Evolutionary conservation across 2,113 vertebrate genomes (phyloP), one percentile per base, ranked within the genome.

Genomic region (Pedetes capensis): DNA sequence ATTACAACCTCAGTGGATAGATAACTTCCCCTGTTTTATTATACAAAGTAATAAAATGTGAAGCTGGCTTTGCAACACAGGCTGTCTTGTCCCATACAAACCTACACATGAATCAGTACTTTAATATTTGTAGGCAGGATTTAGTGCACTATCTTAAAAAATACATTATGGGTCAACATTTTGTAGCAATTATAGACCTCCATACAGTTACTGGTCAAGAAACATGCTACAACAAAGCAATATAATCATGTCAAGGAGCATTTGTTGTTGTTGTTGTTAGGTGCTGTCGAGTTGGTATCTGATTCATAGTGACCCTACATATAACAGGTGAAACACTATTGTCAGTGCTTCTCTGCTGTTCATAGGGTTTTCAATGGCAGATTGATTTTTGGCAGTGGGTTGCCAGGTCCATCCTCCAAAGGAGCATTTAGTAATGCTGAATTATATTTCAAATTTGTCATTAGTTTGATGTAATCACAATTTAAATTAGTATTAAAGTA

Each of bases 11-110:
- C 89, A 57, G 11, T 55, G 42, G 39, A 68, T 63, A 95, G 81
- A 74, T 87, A 86, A 51, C 59, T 89, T 89, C 76, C 66, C 42
- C 55, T 66, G 20, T 79, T 96, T 27, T 90, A 75, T 82, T 96
- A 95, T 85, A 84, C 66, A 3, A 5, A 63, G 80, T 82, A 93
- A 97, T 90, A 71, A 97, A 96, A 75, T 12, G 69, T n/a, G 51
- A 71, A 84, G 22, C 20, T 55, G 53, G 32, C 47, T 51, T 95
- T 95, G 47, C 7, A 39, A 20, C 0, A 0, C 0, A n/a, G 57
- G 47, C 20, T 27, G 61, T 74, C 61, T n/a, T n/a, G 29, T 29
- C 29, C 85, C 88, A 86, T 25, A 53, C 44, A 64, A 69, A 32
- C 47, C 16, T 0, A 68, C 8, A 66, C 59, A 51, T 71, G 55